A percentile compares a stretch with the other conserved stretches of the same genome.
These are phyloP conservation scores for Aethina tumida DNA, from an alignment of 1,140 invertebrate genomes.

Conservation along the genomic window DNA sequence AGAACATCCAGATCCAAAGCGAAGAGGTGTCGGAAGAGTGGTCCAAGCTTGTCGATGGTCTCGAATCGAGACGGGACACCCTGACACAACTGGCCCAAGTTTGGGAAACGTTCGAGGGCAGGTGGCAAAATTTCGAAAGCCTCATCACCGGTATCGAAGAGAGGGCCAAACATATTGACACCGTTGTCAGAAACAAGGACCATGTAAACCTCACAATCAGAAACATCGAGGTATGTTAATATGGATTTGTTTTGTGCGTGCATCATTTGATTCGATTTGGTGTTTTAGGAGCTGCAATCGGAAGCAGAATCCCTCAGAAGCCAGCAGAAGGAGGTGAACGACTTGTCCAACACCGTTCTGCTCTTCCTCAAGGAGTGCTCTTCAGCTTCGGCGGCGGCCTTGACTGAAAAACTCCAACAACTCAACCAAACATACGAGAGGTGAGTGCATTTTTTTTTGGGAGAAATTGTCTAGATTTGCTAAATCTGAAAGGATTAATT, in stretches of 20 bases:
- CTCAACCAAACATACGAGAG: conserved; percentile 43
- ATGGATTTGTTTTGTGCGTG: too few relatives aligned
- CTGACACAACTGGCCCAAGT: conserved; percentile 55
- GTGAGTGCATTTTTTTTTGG: conserved; percentile 45
- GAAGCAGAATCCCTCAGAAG: conserved; percentile 47
- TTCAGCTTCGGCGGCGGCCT: conserved; percentile 40
- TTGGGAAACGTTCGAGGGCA: conserved; percentile 68
- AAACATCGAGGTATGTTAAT: conserved; percentile 52
- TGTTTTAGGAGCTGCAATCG: conserved; percentile 46
- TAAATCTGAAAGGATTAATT: too few relatives aligned
- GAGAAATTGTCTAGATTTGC: too few relatives aligned
- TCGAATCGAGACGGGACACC: conserved; percentile 54
- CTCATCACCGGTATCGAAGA: conserved; percentile 54
- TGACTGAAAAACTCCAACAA: conserved; percentile 45
- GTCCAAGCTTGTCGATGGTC: conserved; percentile 57
- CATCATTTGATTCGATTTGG: conserved; percentile 10
- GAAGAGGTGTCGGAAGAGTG: conserved; percentile 61
- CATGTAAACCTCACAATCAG: conserved; percentile 60
- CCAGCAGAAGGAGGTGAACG: conserved; percentile 43
- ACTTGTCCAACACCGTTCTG: conserved; percentile 44
- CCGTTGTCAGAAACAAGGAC: conserved; percentile 57
- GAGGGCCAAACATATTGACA: conserved; percentile 62
- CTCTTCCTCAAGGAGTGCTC: conserved; percentile 46
- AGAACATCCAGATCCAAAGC: conserved; percentile 50
- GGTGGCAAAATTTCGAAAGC: conserved; percentile 53